A percentile compares a stretch with the other conserved stretches of the same genome.
Evolutionary conservation across 2,113 vertebrate genomes (phyloP).

Genomic region (Fregata magnificens): DNA sequence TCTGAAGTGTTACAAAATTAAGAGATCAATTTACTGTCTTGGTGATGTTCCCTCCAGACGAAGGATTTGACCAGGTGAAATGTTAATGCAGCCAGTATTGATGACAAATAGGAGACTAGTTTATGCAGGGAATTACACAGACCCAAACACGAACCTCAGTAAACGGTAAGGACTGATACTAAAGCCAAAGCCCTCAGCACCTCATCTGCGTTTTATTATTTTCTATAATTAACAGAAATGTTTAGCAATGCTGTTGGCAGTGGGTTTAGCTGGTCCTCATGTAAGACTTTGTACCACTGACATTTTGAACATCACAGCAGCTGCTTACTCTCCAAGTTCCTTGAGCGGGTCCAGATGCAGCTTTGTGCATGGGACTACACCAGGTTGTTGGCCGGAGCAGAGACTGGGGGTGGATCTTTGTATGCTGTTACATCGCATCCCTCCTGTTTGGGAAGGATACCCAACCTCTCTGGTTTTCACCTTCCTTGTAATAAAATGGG

Average conservation of each 20-base stretch:
- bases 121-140: neutral
- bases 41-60: neutral
- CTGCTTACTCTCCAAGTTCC: neutral
- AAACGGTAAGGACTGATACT: fast-evolving
- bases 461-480: neutral
- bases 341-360: neutral
- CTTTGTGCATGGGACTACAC: neutral
- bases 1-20: neutral
- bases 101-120: neutral
- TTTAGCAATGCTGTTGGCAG: neutral
- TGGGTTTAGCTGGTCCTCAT: neutral
- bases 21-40: neutral
- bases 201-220: neutral
- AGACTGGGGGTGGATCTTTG: neutral
- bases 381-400: neutral
- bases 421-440: fast-evolving
- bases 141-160: neutral
- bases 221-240: neutral
- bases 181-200: neutral
- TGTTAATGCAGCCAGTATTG: neutral
- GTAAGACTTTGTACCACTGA: neutral
- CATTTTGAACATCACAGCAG: neutral
- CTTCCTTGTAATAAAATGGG: neutral
- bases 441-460: neutral
- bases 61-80: neutral